Percentiles rank a stretch among this genome's conserved stretches.
Evolutionary conservation across 2,113 vertebrate genomes (phyloP).

Genomic region (Camelus bactrianus): DNA sequence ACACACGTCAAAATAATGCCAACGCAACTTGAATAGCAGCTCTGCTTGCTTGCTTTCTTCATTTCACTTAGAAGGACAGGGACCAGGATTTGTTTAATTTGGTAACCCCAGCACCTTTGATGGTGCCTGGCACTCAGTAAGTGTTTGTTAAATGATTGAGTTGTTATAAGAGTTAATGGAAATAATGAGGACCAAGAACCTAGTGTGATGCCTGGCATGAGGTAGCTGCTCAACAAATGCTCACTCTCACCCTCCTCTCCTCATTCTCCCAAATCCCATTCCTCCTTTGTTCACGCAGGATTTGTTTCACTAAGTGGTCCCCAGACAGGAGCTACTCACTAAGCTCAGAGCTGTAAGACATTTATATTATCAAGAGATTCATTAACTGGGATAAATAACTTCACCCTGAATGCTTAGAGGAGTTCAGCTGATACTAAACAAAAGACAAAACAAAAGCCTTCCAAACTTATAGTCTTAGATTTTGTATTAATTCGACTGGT

Average conservation of each 20-base stretch:
- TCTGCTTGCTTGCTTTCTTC: not conserved
- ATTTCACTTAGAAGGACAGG: not conserved
- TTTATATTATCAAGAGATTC: slow-evolving; percentile 43
- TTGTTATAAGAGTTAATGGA: slow-evolving; percentile 13
- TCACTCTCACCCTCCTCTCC: not conserved
- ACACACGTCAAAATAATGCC: not conserved
- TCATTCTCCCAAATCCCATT: not conserved
- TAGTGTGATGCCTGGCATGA: not conserved
- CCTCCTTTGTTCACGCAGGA: not conserved
- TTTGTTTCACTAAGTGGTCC: slow-evolving; percentile 22
- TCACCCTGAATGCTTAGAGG: not conserved
- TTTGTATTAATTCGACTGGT: not conserved
- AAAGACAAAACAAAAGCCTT: not conserved
- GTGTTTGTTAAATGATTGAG: not conserved
- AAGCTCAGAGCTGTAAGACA: not conserved
- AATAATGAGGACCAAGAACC: not conserved
- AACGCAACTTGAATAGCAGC: not conserved
- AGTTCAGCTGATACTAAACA: not conserved
- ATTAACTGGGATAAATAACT: slow-evolving; percentile 54
- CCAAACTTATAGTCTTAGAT: not conserved
- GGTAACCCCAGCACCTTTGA: not conserved
- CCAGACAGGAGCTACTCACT: not conserved
- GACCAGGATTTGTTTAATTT: not conserved
- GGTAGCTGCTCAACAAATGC: not conserved
- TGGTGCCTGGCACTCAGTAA: not conserved